These are phyloP conservation scores for Drosophila buzzatii DNA, from an alignment of 2,888 invertebrate species.

Conservation along the genomic window DNA sequence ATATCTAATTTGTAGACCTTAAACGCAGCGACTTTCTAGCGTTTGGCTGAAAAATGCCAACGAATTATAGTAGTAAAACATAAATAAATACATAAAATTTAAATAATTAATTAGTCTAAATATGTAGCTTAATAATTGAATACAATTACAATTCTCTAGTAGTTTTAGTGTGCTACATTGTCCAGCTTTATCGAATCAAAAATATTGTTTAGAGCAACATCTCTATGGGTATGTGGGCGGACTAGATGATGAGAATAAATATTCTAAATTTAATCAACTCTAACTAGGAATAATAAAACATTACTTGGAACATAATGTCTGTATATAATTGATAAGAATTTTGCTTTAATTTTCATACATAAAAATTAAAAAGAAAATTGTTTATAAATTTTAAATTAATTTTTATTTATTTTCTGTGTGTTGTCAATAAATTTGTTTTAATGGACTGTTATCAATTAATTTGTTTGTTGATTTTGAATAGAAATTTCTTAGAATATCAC, in stretches of 20 bases:
- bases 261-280: not conserved
- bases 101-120: conserved; percentile 30
- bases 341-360: not conserved
- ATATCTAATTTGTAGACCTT: conserved; percentile 26
- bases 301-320: not conserved
- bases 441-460: not conserved
- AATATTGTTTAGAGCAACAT: conserved; percentile 5
- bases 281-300: not conserved
- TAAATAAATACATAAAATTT: conserved; percentile 6
- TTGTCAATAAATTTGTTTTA: not conserved
- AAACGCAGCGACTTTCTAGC: conserved; percentile 35
- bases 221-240: conserved; percentile 7
- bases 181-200: conserved; percentile 61
- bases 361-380: not conserved
- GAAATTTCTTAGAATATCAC: conserved; percentile 1
- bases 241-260: conserved; percentile 4
- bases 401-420: not conserved
- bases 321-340: not conserved
- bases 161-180: conserved; percentile 74
- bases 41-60: conserved; percentile 32
- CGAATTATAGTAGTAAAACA: conserved; percentile 23
- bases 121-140: conserved; percentile 30
- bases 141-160: conserved; percentile 57
- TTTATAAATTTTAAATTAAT: not conserved
- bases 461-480: not conserved